These are phyloP conservation scores for Julus scanicus DNA, from an alignment of 2,888 invertebrate species.

Conservation along the genomic window DNA sequence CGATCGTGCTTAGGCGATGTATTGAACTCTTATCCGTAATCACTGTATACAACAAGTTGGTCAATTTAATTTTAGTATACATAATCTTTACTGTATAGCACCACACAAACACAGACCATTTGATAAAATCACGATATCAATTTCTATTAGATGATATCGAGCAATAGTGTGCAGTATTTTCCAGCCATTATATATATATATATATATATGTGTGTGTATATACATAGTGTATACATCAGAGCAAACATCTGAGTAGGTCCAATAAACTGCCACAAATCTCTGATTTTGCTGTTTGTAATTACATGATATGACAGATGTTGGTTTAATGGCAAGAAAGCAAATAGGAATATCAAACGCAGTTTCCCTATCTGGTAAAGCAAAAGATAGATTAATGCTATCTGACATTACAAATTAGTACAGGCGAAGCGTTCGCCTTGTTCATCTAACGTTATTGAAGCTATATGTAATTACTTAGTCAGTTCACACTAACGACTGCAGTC, in stretches of 20 bases:
- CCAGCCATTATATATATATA: too few relatives aligned
- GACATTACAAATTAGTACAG: not conserved
- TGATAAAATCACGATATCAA: not conserved
- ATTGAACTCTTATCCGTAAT: not conserved
- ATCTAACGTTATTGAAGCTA: not conserved
- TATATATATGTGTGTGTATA: too few relatives aligned
- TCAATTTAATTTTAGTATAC: too few relatives aligned
- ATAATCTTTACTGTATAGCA: not conserved
- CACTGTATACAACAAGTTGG: too few relatives aligned
- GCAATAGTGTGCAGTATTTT: too few relatives aligned
- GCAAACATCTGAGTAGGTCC: not conserved
- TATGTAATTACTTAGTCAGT: not conserved
- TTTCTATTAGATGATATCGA: too few relatives aligned
- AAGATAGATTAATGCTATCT: not conserved
- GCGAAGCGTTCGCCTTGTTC: not conserved
- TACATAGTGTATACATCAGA: too few relatives aligned
- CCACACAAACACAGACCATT: not conserved
- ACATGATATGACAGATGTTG: not conserved
- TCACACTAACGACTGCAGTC: not conserved
- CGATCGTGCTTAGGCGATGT: not conserved
- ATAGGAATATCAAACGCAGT: not conserved
- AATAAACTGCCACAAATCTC: not conserved
- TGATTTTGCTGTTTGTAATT: not conserved
- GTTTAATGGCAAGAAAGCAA: not conserved
- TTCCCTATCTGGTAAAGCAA: not conserved